A percentile compares a stretch with the other conserved stretches of the same genome.
Evolutionary conservation across 2,113 vertebrate genomes (phyloP).

Genomic region (Capreolus pygargus): DNA sequence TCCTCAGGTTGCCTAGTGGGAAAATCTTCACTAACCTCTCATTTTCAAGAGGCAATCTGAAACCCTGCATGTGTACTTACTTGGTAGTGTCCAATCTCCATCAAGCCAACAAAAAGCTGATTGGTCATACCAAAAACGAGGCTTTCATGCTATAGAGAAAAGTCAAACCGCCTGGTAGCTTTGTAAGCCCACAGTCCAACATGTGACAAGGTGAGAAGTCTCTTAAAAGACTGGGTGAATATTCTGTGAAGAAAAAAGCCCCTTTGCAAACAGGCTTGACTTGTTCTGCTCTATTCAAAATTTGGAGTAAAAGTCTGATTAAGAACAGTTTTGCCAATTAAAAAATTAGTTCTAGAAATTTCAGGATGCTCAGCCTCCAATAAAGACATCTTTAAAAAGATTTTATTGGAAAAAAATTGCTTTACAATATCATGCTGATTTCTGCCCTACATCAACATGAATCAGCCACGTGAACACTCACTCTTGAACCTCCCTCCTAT

Average conservation of each 20-base stretch:
- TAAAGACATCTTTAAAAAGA: not conserved
- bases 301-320: not conserved
- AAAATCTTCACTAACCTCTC: not conserved
- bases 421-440: not conserved
- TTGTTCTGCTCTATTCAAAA: not conserved
- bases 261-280: not conserved
- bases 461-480: not conserved
- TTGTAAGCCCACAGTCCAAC: constrained; percentile 67
- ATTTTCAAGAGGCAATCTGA: constrained; percentile 38
- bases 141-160: not conserved
- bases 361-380: not conserved
- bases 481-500: not conserved
- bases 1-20: not conserved
- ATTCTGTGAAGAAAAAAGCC: not conserved
- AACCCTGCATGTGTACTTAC: not conserved
- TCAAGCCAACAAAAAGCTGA: constrained; percentile 55
- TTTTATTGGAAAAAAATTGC: not conserved
- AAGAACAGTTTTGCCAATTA: constrained; percentile 10
- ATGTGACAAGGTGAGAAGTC: not conserved
- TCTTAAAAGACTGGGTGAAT: not conserved
- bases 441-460: not conserved
- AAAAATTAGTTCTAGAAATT: constrained; percentile 15
- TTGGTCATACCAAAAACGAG: constrained; percentile 62
- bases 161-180: constrained; percentile 57
- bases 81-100: constrained; percentile 31